Evolutionary conservation across 2,797 vertebrate species (phyloP).

Genomic region (Furcifer pardalis): DNA sequence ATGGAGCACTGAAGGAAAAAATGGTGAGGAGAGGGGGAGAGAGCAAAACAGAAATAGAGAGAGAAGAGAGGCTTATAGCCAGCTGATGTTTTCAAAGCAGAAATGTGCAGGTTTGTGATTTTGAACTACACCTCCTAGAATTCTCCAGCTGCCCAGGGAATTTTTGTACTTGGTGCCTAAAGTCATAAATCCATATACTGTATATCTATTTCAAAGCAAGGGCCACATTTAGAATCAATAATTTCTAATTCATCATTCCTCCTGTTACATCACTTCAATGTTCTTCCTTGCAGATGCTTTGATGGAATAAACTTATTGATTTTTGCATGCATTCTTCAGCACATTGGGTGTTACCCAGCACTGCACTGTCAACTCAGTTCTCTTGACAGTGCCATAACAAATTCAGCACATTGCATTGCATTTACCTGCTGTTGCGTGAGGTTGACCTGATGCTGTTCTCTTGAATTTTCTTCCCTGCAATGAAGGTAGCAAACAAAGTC

Average conservation of each 20-base stretch:
- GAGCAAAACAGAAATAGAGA: too few species aligned
- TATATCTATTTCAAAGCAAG: too few species aligned
- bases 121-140: too few species aligned
- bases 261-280: constrained; percentile 3
- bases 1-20: neutral
- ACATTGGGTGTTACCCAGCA: constrained; percentile 45
- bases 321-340: constrained; percentile 9
- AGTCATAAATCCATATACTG: too few species aligned
- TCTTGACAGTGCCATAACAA: constrained; percentile 56
- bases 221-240: too few species aligned
- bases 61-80: neutral
- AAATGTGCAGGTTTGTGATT: too few species aligned
- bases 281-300: constrained; percentile 48
- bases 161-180: too few species aligned
- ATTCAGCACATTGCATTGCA: constrained; percentile 58
- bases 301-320: neutral
- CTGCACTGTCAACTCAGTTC: constrained; percentile 56
- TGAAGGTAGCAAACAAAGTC: constrained; percentile 50
- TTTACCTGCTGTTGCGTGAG: constrained; percentile 42
- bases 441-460: constrained; percentile 25
- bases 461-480: constrained; percentile 43
- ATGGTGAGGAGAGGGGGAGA: too few species aligned
- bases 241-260: neutral
- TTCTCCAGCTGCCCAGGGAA: too few species aligned
- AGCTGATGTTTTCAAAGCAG: neutral